Evolutionary conservation across 2,888 invertebrate genomes (phyloP), one percentile per base, ranked within the genome.

Genomic region (Ormyrus labotus): DNA sequence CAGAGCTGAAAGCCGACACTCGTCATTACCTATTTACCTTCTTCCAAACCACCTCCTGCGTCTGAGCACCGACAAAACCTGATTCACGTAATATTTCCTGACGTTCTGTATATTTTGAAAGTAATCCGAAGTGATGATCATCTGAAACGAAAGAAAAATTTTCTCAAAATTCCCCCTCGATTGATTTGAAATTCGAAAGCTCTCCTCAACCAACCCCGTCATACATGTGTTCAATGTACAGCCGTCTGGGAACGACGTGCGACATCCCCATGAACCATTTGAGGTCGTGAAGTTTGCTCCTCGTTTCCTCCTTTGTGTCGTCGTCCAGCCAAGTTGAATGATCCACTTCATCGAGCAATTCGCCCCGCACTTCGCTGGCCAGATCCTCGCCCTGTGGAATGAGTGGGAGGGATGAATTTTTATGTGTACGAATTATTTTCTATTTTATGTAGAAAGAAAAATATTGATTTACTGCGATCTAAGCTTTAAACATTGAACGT

Each of bases 251-350:
- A n/a, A 80, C 81, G 57, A 61, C 82, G 13, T 76, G 13, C 9
- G 84, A 81, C 55, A 69, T 68, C 7, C 72, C 82, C 11, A 82
- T 75, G 13, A 65, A 48, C 50, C 81, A 63, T 53, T 79, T 69
- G 72, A 84, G 77, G 8, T 10, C 13, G 13, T 81, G 80, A 10
- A 83, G 61, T 78, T 84, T 83, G 4, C 80, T 72, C 53, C 75
- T 71, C 34, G 67, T 69, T 34, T 76, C 65, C n/a, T 51, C 55
- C 68, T 82, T 83, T 0, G 69, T 73, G 0, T 77, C 70, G 11
- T 76, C 51, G 71, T 75, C 75, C 55, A 84, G 7, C 84, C 83
- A 84, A 63, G 10, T 60, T 9, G 84, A 81, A 6, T 60, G 64
- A 73, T 78, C 71, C 13, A 83, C 79, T 7, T 82, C 80, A 11